Evolutionary conservation across 2,888 invertebrate species (phyloP), one percentile per base, ranked within the genome.

Genomic region (Zonitis immaculata): DNA sequence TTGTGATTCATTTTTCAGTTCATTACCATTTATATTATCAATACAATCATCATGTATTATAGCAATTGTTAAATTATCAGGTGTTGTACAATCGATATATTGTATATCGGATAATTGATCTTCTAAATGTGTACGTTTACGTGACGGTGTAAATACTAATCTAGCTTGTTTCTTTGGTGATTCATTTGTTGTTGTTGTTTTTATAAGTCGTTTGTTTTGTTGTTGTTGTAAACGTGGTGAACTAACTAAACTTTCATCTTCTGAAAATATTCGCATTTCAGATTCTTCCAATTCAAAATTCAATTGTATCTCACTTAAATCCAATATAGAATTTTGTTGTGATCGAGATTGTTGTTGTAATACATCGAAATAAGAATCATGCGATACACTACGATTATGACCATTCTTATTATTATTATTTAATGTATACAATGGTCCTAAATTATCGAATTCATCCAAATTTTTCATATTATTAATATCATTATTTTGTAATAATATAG

Each of bases 291-390:
- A 82, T 57, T 91, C 89, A 63, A 92, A 88, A 47, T 91, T 88
- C 30, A 92, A 78, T 22, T 90, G 84, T 75, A 92, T 85, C 70
- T 89, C 91, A n/a, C 90, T 90, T 47, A 92, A 78, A 75, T 92
- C 92, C 22, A 85, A 74, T 12, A 80, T 52, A 56, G 76, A 63
- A 64, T 75, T 76, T 58, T 75, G 74, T 54, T 75, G 75, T 7
- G 76, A 76, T 35, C 14, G 32, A 6, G 12, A 6, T 32, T 32
- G 30, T 32, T 75, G 87, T 80, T 77, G 85, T 80, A 81, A 83
- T 65, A 80, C 85, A 79, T 94, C 93, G 77, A 95, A 95, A 77
- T 95, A 95, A 0, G 94, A 95, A 74, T 95, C 95, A 75, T 95
- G 94, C 0, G 93, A 93, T 0, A 93, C 90, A 0, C 35, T 35